Conservation (phyloP, 2,888 invertebrate species). For the Zaprionus lineosus region DNA sequence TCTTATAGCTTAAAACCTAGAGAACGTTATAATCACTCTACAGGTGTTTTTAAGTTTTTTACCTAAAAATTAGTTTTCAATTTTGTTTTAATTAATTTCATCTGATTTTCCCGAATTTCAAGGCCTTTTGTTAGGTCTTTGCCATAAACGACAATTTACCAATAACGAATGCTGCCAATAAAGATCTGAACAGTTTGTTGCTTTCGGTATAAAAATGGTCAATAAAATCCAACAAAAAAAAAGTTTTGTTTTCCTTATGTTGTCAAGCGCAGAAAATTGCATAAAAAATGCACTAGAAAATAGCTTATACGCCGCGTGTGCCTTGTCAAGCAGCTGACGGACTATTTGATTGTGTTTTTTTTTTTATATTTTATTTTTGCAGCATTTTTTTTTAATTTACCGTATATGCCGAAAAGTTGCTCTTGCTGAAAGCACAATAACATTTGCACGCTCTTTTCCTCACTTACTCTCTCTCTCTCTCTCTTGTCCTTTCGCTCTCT, state of each 20-base stretch:
- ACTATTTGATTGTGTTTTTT: slow-evolving; percentile 1
- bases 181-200: too few species aligned
- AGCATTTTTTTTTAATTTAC: slow-evolving; percentile 11
- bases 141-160: too few species aligned
- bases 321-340: slow-evolving; percentile 26
- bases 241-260: slow-evolving; percentile 4
- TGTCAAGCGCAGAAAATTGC: slow-evolving; percentile 2
- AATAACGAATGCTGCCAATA: too few species aligned
- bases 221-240: too few species aligned
- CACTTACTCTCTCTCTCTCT: background rate
- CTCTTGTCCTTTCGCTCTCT: slow-evolving; percentile 3
- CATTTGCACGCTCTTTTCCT: background rate
- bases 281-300: slow-evolving; percentile 5
- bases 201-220: too few species aligned
- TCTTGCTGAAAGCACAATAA: background rate
- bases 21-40: too few species aligned
- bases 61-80: too few species aligned
- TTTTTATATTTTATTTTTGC: background rate
- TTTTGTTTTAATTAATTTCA: too few species aligned
- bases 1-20: too few species aligned
- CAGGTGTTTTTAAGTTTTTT: too few species aligned
- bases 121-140: too few species aligned
- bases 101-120: too few species aligned
- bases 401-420: background rate
- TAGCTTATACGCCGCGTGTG: slow-evolving; percentile 31